Evolutionary conservation across 2,797 vertebrate species (phyloP).

Genomic region (Phrynocephalus guinanensis): DNA sequence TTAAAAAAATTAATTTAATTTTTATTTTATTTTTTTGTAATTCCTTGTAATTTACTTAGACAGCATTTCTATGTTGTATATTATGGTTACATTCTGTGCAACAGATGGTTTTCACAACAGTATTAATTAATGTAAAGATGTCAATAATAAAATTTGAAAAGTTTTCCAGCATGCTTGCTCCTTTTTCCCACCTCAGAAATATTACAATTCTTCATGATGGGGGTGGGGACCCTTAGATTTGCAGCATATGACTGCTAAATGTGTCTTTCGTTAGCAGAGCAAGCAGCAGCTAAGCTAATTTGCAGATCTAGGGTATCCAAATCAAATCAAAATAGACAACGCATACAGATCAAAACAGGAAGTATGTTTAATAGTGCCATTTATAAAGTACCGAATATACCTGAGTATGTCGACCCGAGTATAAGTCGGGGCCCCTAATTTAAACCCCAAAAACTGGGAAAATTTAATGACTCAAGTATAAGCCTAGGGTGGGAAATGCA

Average conservation of each 20-base stretch:
- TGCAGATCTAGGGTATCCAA: too few relatives aligned
- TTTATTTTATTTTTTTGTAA: conserved; percentile 87
- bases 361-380: too few relatives aligned
- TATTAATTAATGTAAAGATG: conserved; percentile 86
- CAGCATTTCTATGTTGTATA: conserved; percentile 95
- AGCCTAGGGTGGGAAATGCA: too few relatives aligned
- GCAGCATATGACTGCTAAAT: neutral
- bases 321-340: too few relatives aligned
- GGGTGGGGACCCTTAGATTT: neutral
- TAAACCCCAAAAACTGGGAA: too few relatives aligned
- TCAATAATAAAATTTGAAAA: conserved; percentile 78
- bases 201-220: neutral
- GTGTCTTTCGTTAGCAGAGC: neutral
- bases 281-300: too few relatives aligned
- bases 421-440: too few relatives aligned
- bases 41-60: conserved; percentile 92
- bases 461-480: too few relatives aligned
- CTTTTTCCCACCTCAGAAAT: neutral
- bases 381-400: too few relatives aligned
- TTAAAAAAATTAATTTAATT: too few relatives aligned
- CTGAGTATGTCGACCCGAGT: too few relatives aligned
- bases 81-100: conserved; percentile 92
- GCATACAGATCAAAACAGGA: too few relatives aligned
- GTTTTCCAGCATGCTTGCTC: conserved; percentile 77
- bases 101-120: conserved; percentile 95